Conservation (phyloP, 2,888 invertebrate species). For the Ceramica pisi region DNA sequence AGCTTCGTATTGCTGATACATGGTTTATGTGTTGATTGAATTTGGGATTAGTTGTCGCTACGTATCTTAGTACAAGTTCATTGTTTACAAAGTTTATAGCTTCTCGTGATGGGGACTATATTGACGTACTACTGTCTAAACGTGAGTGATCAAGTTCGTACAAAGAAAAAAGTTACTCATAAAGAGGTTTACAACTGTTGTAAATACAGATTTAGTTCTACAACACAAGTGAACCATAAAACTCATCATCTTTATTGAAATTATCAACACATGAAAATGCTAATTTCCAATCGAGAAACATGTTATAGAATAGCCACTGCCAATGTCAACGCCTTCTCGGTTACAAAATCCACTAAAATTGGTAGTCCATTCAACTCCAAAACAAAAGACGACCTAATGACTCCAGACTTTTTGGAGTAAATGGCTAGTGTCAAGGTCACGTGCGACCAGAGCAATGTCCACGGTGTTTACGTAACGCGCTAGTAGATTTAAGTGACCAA, state of each 20-base stretch:
- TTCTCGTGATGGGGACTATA: no score
- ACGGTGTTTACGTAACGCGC: conserved; percentile 43
- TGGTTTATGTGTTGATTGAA: no score
- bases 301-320: not conserved
- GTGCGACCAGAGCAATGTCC: conserved; percentile 12
- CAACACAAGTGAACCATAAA: not conserved
- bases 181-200: not conserved
- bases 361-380: conserved; percentile 20
- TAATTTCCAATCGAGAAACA: not conserved
- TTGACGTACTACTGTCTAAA: no score
- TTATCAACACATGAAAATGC: no score
- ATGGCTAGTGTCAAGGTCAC: conserved; percentile 60
- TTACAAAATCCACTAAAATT: conserved; percentile 8
- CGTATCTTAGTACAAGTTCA: no score
- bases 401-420: conserved; percentile 38
- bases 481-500: conserved; percentile 16
- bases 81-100: no score
- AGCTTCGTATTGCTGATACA: no score
- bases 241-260: not conserved
- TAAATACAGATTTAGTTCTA: not conserved
- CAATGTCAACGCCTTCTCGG: not conserved
- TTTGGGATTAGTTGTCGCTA: no score
- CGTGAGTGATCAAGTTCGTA: no score
- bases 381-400: conserved; percentile 43
- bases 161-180: no score